Base-by-base conservation (phyloP, 2,797 vertebrate genomes). In the Sebastes miniatus region DNA sequence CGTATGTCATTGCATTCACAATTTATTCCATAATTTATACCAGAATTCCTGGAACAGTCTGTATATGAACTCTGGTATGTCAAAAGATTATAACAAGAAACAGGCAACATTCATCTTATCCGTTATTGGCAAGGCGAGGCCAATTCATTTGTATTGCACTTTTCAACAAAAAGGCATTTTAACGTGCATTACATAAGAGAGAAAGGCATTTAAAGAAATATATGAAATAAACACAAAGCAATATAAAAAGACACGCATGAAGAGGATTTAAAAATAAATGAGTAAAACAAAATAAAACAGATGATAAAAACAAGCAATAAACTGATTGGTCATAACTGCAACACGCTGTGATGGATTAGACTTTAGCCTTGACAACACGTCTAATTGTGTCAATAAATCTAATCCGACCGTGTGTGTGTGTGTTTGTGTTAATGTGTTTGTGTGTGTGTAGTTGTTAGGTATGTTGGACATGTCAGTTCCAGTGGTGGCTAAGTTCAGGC, bases 391-490 rank as follows among this genome's bases (percentile, higher is more conserved):
- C 18, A 8, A 10, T 73, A 32, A 81, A 59, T 52, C 32, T 29
- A 5, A 58, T 14, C 12, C 11, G 1, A 20, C 24, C 47, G 69
- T 61, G 85, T 80, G 34, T 73, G 11, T 61, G 11, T 61, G 20
- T 85, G 63, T 85, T 8, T 47, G 84, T 80, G 34, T 39, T 47
- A 47, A 47, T 47, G 84, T 80, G 34, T 76, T 25, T 76, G 8
- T 63, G 11, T 61, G 13, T 85, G 59, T 89, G 59, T 72, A 99
- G 98, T 89, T 99, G 91, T 96, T 99, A 25, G 97, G 97, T 78
- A 98, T 99, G 98, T 87, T 99, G 91, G 99, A 99, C 89, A 97
- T 97, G 94, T 99, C 99, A 0, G 97, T 99, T 36, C 98, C 99
- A 10, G 97, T 97, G 1, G 98, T 99, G 2, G 98, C 97, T 10